phyloP scores from a whole-genome alignment of 2,888 invertebrate genomes.

The Cheilosia impressa region DNA sequence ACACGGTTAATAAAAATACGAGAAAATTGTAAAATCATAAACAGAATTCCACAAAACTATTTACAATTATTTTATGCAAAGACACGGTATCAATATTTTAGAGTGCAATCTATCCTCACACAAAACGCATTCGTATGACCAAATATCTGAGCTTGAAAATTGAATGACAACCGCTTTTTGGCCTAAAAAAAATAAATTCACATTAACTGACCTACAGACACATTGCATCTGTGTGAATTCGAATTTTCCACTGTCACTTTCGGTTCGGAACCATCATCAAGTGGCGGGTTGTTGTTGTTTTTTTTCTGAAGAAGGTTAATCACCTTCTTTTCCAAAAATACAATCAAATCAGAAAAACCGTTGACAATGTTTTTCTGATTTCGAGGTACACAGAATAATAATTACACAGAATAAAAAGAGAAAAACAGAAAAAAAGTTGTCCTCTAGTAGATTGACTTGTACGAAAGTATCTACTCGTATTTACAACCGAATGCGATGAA shows the following conservation, averaged over 20 bases:
- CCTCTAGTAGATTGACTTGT: neutral
- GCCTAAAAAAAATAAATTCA: constrained; percentile 15
- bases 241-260: constrained; percentile 51
- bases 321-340: constrained; percentile 24
- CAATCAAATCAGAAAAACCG: constrained; percentile 12
- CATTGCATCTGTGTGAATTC: constrained; percentile 50
- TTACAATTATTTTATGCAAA: neutral
- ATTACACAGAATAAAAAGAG: neutral
- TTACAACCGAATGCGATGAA: constrained; percentile 68
- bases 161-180: constrained; percentile 46
- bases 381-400: constrained; percentile 11
- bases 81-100: neutral
- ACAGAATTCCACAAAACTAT: neutral
- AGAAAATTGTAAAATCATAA: neutral
- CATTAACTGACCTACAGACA: constrained; percentile 55
- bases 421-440: constrained; percentile 2
- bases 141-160: constrained; percentile 40
- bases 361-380: constrained; percentile 26
- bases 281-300: neutral
- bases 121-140: constrained; percentile 32
- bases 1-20: constrained; percentile 24
- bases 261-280: constrained; percentile 31
- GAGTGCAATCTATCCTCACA: constrained; percentile 13
- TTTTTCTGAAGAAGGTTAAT: constrained; percentile 18
- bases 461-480: constrained; percentile 28